A percentile compares a stretch with the other conserved stretches of the same genome.
Conservation (phyloP, 2,797 vertebrate genomes). For the Perodicticus potto region DNA sequence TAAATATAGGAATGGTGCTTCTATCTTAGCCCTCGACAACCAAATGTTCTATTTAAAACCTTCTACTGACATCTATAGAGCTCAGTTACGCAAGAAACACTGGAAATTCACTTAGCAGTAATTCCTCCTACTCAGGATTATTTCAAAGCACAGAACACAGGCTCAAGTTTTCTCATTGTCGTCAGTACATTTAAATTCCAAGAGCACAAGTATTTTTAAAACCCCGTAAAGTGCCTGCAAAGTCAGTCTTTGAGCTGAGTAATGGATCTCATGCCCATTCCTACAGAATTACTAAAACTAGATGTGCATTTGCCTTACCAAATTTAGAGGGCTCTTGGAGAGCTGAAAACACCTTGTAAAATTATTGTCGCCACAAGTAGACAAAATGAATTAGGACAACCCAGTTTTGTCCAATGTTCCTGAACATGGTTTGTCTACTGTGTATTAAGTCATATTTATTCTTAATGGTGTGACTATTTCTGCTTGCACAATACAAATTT, state of each 20-base stretch:
- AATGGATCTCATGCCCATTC: slow-evolving; percentile 11
- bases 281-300: slow-evolving; percentile 43
- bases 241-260: slow-evolving; percentile 1
- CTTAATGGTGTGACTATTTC: neutral
- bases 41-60: neutral
- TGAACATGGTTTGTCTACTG: neutral
- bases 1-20: neutral
- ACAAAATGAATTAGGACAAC: neutral
- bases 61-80: neutral
- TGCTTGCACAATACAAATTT: neutral
- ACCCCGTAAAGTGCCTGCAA: neutral
- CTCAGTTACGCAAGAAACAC: slow-evolving; percentile 15
- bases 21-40: slow-evolving; percentile 9
- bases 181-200: slow-evolving; percentile 49
- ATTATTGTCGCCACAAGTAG: neutral
- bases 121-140: slow-evolving; percentile 48
- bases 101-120: slow-evolving; percentile 35
- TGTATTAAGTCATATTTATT: neutral
- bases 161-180: neutral
- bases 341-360: slow-evolving; percentile 16
- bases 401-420: slow-evolving; percentile 7
- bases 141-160: neutral
- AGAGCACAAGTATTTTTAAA: slow-evolving; percentile 53
- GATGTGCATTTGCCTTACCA: slow-evolving; percentile 2
- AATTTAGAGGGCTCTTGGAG: slow-evolving; percentile 46